Percentiles rank a stretch among this genome's conserved stretches.
phyloP scores from a whole-genome alignment of 2,888 invertebrate species.

The Agrotis ipsilon region DNA sequence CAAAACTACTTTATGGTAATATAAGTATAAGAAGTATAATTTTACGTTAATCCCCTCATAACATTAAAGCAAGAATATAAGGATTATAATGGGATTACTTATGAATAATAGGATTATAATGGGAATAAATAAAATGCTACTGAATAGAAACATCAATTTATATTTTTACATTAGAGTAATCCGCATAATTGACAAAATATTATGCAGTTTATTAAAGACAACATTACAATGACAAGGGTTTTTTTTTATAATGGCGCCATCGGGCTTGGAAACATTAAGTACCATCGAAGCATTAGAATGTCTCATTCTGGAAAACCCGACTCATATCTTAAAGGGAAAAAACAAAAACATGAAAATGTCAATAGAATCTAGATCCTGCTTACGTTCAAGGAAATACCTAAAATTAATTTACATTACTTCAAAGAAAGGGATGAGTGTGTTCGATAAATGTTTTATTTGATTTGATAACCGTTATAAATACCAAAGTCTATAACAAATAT shows the following conservation, averaged over 20 bases:
- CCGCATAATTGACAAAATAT: not conserved
- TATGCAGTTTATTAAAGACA: not conserved
- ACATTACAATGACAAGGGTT: not conserved
- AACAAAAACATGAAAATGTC: constrained; percentile 4
- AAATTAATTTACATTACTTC: constrained; percentile 9
- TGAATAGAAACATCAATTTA: not conserved
- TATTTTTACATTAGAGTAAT: no score
- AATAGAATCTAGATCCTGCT: constrained; percentile 24
- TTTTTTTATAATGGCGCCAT: not conserved
- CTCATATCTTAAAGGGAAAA: constrained; percentile 17
- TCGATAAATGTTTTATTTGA: constrained; percentile 17
- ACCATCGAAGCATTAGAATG: constrained; percentile 6
- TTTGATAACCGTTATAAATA: constrained; percentile 30
- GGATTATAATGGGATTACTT: not conserved
- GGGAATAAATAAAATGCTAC: not conserved
- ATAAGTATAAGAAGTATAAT: constrained; percentile 11
- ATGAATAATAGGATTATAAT: not conserved
- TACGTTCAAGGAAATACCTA: constrained; percentile 17
- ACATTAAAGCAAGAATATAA: not conserved
- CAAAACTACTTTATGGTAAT: constrained; percentile 41
- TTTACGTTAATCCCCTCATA: constrained; percentile 9
- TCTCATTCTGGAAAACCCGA: constrained; percentile 23
- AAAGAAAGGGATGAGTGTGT: constrained; percentile 31
- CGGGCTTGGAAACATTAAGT: not conserved
- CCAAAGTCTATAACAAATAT: not conserved